Evolutionary conservation across 1,140 invertebrate species (phyloP), one percentile per base, ranked within the genome.

Genomic region (Drosophila oshimai): DNA sequence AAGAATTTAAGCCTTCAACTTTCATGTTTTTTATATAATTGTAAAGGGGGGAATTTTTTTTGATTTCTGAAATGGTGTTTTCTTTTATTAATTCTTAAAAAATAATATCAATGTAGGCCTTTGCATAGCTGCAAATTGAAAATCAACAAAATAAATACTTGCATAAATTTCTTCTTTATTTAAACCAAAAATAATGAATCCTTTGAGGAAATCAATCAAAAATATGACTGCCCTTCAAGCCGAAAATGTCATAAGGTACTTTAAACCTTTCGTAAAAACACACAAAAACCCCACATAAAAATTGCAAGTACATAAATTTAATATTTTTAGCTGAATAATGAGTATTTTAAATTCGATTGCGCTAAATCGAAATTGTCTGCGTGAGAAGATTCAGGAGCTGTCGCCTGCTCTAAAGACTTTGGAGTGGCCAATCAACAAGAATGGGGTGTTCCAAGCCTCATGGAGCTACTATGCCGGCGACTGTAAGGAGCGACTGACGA

Each of bases 381-480:
- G 34, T 0, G 18, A 26, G 2, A 74, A 74, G 37, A 77, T 83
- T 5, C 17, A 44, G 9, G 20, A 44, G 1, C 28, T 73, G 6
- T 41, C 45, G 6, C 69, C 64, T 3, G 9, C 64, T 0, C 24
- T 83, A 6, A 10, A 57, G 3, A 15, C 41, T 0, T 4, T 72
- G 5, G 28, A 61, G 0, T 49, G 65, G 37, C 36, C 13, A 1
- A 22, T n/a, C 13, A 20, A 13, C 4, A 74, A 34, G 15, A 53
- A 78, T 6, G 6, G 7, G 1, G n/a, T 74, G 0, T 83, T 84
- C 18, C 46, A 13, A 0, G 49, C 58, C 12, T 39, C 57, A 1
- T 84, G 79, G 79, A 65, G 4, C 24, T 83, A 74, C 44, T 70
- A 77, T 61, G 78, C 79, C 46, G 57, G 28, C 26, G 69, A 31